These are phyloP conservation scores for Petrocephalus microphthalmus DNA, from an alignment of 2,113 vertebrate species.

Conservation along the genomic window DNA sequence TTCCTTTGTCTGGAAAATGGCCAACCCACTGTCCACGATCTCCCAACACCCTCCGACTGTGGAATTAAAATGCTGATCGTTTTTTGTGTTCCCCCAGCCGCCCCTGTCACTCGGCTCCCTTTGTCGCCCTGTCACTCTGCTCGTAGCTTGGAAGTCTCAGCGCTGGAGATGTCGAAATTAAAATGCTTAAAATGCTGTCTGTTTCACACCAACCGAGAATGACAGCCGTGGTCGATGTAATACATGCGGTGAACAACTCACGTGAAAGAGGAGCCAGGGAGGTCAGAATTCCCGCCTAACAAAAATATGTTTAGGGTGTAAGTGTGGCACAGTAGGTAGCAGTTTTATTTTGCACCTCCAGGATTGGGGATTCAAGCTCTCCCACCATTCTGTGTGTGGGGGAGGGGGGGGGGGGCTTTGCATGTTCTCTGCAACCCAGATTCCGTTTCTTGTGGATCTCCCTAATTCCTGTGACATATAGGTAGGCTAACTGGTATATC, in stretches of 20 bases:
- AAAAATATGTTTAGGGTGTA: background rate
- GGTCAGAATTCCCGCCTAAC: background rate
- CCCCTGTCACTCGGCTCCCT: background rate
- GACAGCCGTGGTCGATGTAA: background rate
- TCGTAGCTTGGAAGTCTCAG: background rate
- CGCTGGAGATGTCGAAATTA: background rate
- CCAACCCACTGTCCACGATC: background rate
- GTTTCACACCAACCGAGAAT: background rate
- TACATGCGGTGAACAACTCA: background rate
- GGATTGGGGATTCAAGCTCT: background rate
- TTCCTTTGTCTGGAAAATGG: background rate
- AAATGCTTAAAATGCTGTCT: background rate
- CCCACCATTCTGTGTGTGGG: background rate
- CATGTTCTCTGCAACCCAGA: background rate
- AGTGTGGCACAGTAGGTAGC: background rate
- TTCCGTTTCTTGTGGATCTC: background rate
- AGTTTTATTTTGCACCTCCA: background rate
- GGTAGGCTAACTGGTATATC: background rate
- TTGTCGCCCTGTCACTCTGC: background rate
- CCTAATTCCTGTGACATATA: background rate
- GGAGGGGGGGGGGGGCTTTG: background rate
- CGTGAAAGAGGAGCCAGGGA: background rate
- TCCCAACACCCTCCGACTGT: background rate
- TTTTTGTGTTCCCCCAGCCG: background rate
- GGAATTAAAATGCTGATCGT: background rate